Conservation (phyloP, 2,113 vertebrate genomes). For the Melanerpes aurifrons region DNA sequence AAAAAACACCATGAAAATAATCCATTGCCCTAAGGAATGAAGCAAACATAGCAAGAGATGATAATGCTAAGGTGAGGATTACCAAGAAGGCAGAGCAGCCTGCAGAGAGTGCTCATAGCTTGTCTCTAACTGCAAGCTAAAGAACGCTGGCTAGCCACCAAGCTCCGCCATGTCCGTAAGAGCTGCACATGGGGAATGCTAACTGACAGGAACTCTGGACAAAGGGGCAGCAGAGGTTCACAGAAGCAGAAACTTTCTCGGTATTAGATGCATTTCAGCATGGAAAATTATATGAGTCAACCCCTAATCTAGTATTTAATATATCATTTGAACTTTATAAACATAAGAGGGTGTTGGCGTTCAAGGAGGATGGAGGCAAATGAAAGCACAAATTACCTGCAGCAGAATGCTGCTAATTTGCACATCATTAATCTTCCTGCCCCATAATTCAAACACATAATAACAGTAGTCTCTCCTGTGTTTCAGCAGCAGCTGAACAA, state of each 20-base stretch:
- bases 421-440: constrained; percentile 45
- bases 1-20: neutral
- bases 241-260: constrained; percentile 5
- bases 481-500: constrained; percentile 30
- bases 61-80: neutral
- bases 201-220: neutral
- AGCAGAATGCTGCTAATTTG: constrained; percentile 45
- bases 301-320: constrained; percentile 46
- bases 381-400: constrained; percentile 45
- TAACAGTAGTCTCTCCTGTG: neutral
- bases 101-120: neutral
- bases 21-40: neutral
- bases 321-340: neutral
- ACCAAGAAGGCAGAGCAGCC: neutral
- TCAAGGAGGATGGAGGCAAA: neutral
- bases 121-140: neutral
- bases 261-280: neutral
- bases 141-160: neutral
- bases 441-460: constrained; percentile 23
- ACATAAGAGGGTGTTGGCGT: neutral
- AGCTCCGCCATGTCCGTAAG: neutral
- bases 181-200: neutral
- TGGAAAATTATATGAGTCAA: neutral
- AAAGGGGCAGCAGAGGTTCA: constrained; percentile 4
- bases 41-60: neutral